Evolutionary conservation across 1,140 invertebrate species (phyloP).

Genomic region (Dendroctonus ponderosae): DNA sequence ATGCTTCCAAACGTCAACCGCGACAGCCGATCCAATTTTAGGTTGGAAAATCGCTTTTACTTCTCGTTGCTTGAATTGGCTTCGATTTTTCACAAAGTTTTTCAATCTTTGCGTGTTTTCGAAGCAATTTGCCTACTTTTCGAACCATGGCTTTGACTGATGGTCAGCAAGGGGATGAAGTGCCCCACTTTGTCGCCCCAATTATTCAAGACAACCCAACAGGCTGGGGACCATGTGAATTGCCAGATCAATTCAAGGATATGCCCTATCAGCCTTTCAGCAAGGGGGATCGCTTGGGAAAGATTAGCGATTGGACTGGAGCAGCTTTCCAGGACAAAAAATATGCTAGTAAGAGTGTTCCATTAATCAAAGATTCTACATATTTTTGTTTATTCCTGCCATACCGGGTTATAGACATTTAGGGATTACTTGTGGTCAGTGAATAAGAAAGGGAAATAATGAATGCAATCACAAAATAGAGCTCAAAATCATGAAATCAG

Average conservation of each 20-base stretch:
- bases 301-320: slow-evolving; percentile 98
- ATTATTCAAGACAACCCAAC: slow-evolving; percentile 83
- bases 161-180: slow-evolving; percentile 8
- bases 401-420: too few species aligned
- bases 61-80: too few species aligned
- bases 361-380: neutral
- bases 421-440: too few species aligned
- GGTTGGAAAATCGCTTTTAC: too few species aligned
- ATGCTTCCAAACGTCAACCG: too few species aligned
- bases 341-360: slow-evolving; percentile 77
- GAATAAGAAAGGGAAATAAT: too few species aligned
- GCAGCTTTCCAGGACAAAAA: slow-evolving; percentile 93
- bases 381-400: too few species aligned
- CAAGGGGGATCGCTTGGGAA: slow-evolving; percentile 94
- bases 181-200: slow-evolving; percentile 52
- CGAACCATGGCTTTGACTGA: slow-evolving; percentile 27
- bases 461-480: too few species aligned
- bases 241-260: slow-evolving; percentile 94
- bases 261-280: slow-evolving; percentile 99
- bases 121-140: neutral
- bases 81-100: neutral
- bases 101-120: slow-evolving; percentile 5
- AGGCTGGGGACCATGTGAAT: slow-evolving; percentile 94
- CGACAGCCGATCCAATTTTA: too few species aligned
- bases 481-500: too few species aligned